Evolutionary conservation across 2,888 invertebrate species (phyloP).

Genomic region (Agrotis ipsilon): DNA sequence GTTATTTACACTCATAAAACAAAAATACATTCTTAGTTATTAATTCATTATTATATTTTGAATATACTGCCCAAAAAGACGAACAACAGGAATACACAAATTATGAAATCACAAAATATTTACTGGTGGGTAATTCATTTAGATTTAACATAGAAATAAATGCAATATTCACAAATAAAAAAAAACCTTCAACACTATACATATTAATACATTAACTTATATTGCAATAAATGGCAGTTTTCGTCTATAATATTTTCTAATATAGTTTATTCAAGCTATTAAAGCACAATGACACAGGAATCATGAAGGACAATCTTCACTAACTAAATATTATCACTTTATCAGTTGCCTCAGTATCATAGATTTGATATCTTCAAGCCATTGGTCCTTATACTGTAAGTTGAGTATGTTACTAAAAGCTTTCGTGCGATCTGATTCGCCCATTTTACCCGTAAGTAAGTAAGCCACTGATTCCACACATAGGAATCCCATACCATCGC

Average conservation of each 20-base stretch:
- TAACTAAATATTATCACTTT: slow-evolving; percentile 69
- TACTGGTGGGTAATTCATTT: slow-evolving; percentile 23
- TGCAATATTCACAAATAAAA: slow-evolving; percentile 34
- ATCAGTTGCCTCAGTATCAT: slow-evolving; percentile 85
- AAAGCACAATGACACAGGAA: slow-evolving; percentile 36
- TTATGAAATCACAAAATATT: slow-evolving; percentile 22
- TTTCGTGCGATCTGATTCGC: slow-evolving; percentile 81
- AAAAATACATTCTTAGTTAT: slow-evolving; percentile 8
- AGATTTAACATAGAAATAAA: slow-evolving; percentile 31
- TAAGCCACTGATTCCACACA: slow-evolving; percentile 92
- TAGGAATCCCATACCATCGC: slow-evolving; percentile 92
- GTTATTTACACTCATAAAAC: slow-evolving; percentile 19
- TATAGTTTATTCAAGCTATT: slow-evolving; percentile 24
- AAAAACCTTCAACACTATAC: slow-evolving; percentile 20
- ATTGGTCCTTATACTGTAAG: slow-evolving; percentile 89
- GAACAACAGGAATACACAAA: slow-evolving; percentile 1
- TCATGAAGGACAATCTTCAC: background rate
- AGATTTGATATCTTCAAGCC: slow-evolving; percentile 90
- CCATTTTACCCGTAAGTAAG: slow-evolving; percentile 89
- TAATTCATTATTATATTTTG: slow-evolving; percentile 30
- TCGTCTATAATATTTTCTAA: slow-evolving; percentile 16
- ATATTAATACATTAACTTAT: slow-evolving; percentile 25
- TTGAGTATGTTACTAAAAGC: slow-evolving; percentile 88
- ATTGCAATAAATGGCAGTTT: slow-evolving; percentile 49
- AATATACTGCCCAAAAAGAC: slow-evolving; percentile 28